A percentile compares a stretch with the other conserved stretches of the same genome.
Evolutionary conservation across 1,140 invertebrate genomes (phyloP).

Genomic region (Dendrolimus punctatus): DNA sequence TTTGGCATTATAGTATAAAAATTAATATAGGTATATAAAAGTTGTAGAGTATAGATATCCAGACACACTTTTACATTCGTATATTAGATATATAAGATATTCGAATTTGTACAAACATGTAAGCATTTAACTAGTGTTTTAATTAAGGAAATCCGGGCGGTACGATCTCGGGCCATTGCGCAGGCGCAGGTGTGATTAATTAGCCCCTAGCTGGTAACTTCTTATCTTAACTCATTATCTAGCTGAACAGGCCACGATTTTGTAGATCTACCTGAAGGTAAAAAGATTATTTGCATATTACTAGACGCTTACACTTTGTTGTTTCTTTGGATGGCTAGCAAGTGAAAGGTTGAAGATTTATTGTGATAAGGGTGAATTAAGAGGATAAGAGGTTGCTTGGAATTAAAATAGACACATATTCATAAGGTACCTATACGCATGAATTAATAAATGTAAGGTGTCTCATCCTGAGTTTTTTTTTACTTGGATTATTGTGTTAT

Average conservation of each 20-base stretch:
- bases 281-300: slow-evolving; percentile 48
- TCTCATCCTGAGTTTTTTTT: no score
- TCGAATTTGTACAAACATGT: slow-evolving; percentile 12
- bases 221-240: slow-evolving; percentile 58
- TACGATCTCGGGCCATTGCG: background rate
- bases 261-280: slow-evolving; percentile 43
- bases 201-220: slow-evolving; percentile 43
- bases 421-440: no score
- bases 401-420: no score
- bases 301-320: background rate
- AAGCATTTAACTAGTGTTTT: slow-evolving; percentile 17
- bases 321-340: no score
- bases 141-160: slow-evolving; percentile 20
- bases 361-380: no score
- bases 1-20: no score
- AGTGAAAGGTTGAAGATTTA: no score
- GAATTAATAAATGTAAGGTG: no score
- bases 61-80: background rate
- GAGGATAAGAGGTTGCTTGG: no score
- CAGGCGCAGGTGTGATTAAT: slow-evolving; percentile 48
- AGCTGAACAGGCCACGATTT: slow-evolving; percentile 51
- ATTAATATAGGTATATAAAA: no score
- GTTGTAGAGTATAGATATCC: no score
- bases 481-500: no score
- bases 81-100: slow-evolving; percentile 13